Percentiles rank a stretch among this genome's conserved stretches.
Conservation (phyloP, 2,797 vertebrate genomes). For the Poecile montanus region DNA sequence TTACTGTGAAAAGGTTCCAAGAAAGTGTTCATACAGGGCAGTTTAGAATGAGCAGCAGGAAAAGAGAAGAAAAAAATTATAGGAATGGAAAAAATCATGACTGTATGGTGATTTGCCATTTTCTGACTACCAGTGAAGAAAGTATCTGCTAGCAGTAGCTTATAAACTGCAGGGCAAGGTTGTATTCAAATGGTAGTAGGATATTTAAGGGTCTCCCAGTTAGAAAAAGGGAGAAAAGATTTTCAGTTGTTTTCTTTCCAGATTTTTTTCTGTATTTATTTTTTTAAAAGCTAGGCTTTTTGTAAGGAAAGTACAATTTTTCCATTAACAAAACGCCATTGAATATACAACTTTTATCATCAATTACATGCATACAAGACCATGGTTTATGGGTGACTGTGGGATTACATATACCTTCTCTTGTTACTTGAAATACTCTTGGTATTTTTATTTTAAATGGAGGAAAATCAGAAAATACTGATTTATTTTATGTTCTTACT, state of each 20-base stretch:
- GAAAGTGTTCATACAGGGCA: background rate
- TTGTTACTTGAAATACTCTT: background rate
- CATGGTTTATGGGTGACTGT: background rate
- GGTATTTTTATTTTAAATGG: background rate
- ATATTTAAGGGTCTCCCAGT: background rate
- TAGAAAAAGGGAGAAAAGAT: background rate
- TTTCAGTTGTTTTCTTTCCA: background rate
- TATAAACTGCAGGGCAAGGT: background rate
- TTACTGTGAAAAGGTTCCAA: background rate
- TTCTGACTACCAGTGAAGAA: background rate
- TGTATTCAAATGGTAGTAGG: background rate
- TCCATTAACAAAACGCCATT: background rate
- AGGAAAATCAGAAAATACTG: background rate
- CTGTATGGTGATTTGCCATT: background rate
- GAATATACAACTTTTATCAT: background rate
- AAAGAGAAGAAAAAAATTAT: background rate
- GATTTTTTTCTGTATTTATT: background rate
- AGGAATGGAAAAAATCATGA: background rate
- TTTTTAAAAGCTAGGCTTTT: background rate
- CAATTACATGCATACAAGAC: background rate
- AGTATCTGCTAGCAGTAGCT: background rate
- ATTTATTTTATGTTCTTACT: background rate
- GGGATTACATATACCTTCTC: background rate
- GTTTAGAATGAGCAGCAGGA: background rate
- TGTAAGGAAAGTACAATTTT: background rate